Base-by-base conservation (phyloP, 2,113 vertebrate species). In the Pipa parva region DNA sequence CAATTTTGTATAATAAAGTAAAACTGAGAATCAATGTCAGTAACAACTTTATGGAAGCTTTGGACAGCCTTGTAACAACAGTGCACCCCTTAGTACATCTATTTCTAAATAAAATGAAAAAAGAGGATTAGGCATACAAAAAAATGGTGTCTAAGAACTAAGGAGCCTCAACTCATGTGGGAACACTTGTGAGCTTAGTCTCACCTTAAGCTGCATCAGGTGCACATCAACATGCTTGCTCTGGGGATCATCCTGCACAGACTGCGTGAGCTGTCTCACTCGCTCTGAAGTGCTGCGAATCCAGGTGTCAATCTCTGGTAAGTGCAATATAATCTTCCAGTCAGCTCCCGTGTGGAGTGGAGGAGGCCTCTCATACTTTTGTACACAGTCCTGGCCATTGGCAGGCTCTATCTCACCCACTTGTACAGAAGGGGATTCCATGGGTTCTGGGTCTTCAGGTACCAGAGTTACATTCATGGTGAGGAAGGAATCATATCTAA, bases 281-380 rank as follows among this genome's bases (percentile, higher is more conserved):
- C 96, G 77, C 33, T 93, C 91, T 0, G 91, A 88, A 0, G 95
- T 95, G 76, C 85, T 75, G 42, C 94, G 87, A 65, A 99, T 91
- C 97, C 97, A 99, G 9, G 88, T 96, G 82, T 99, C 94, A 25
- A 97, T 97, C 77, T 99, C 95, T 0, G 97, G 97, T 54, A 99
- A 80, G 76, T 98, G 95, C 17, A 99, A 91, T 51, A 99, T 92
- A 39, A 98, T 95, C 84, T 97, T 97, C 97, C 97, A 99, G 74
- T 99, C 95, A 0, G 97, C 97, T 3, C 89, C 95, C 0, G 94
- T 92, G 75, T 99, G 95, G 0, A 99, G 81, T 0, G 97, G 95
- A 3, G 97, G 97, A 0, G 92, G 95, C 39, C 94, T 97, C 27
- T 92, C 89, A 58, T 89, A 88, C 59, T 79, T 87, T 36, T 33